Evolutionary conservation across 2,113 vertebrate species (phyloP), one percentile per base, ranked within the genome.

Genomic region (Dromaius novaehollandiae): DNA sequence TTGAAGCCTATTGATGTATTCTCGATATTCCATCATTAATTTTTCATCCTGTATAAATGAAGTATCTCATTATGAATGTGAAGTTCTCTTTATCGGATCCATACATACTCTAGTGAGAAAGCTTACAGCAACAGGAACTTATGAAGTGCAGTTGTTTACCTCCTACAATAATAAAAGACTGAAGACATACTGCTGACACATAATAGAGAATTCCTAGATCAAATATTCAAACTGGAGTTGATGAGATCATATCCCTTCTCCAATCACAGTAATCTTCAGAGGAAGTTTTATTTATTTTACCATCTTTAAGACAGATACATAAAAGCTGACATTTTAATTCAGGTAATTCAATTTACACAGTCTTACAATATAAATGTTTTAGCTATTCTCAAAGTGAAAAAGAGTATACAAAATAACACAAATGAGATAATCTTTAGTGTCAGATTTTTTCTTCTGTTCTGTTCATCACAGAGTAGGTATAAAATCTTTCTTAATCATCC

Each of bases 1-100:
- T 93, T 99, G 99, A 55, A 99, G 99, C 93, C 99, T 98, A 48
- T 61, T 95, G 46, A 98, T 98, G 96, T 99, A 98, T 96, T 99
- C 99, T 94, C 98, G 98, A 90, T 98, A 97, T 68, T 99, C 99
- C 55, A 92, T 90, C 90, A 98, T 96, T 97, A 99, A 64, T 48
- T 98, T 99, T 97, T 99, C 98, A 96, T 98, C 98, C 99, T 99
- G 94, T 93, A 77, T 78, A 91, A 92, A 88, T 21, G 50, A 87
- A 97, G 85, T 19, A 77, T 2, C 82, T 95, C 17, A 92, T 96
- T 96, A 96, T 61, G 95, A 95, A 89, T 34, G 71, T 53, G 86
- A 83, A 64, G 25, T 48, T 74, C 20, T 91, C 84, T 95, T 81
- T 48, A 90, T 61, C 46, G 83, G 85, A 93, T 74, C 69, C 58